These are phyloP conservation scores for Pholis gunnellus DNA, from an alignment of 2,113 vertebrate species.

Conservation along the genomic window DNA sequence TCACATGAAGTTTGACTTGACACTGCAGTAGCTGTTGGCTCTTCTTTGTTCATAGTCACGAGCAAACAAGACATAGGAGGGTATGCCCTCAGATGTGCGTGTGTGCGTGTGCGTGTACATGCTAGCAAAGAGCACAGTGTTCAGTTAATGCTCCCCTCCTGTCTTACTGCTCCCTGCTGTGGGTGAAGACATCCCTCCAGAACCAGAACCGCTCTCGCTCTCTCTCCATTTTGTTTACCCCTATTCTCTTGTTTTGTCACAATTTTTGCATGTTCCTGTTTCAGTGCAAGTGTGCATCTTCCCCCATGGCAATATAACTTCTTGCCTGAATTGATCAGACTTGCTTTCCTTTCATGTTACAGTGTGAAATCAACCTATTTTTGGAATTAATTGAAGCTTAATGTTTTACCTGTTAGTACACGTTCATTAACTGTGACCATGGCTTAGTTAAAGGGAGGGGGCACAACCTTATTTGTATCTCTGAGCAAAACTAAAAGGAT, in stretches of 20 bases:
- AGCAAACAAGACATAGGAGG: slow-evolving; percentile 7
- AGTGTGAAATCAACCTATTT: slow-evolving; percentile 56
- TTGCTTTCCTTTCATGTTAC: slow-evolving; percentile 42
- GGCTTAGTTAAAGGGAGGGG: background rate
- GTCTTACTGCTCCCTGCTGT: slow-evolving; percentile 4
- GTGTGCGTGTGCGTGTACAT: slow-evolving; percentile 2
- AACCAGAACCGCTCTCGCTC: slow-evolving; percentile 22
- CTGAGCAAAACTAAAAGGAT: background rate
- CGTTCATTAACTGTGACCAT: slow-evolving; percentile 21
- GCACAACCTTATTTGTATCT: background rate
- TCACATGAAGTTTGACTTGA: slow-evolving; percentile 8
- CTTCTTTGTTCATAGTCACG: slow-evolving; percentile 11
- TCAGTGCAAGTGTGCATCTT: slow-evolving; percentile 39
- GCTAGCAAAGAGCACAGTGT: background rate
- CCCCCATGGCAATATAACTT: slow-evolving; percentile 31
- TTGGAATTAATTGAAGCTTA: background rate
- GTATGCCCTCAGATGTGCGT: slow-evolving; percentile 11
- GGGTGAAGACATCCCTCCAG: slow-evolving; percentile 31
- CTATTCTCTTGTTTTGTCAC: slow-evolving; percentile 38
- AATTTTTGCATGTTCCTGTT: slow-evolving; percentile 4
- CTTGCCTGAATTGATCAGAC: slow-evolving; percentile 20
- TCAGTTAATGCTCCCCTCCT: slow-evolving; percentile 6
- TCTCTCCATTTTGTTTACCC: slow-evolving; percentile 41
- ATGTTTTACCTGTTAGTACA: slow-evolving; percentile 23
- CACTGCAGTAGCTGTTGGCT: background rate